A percentile compares a stretch with the other conserved stretches of the same genome.
Conservation (phyloP, 2,113 vertebrate species). For the Antennarius striatus region DNA sequence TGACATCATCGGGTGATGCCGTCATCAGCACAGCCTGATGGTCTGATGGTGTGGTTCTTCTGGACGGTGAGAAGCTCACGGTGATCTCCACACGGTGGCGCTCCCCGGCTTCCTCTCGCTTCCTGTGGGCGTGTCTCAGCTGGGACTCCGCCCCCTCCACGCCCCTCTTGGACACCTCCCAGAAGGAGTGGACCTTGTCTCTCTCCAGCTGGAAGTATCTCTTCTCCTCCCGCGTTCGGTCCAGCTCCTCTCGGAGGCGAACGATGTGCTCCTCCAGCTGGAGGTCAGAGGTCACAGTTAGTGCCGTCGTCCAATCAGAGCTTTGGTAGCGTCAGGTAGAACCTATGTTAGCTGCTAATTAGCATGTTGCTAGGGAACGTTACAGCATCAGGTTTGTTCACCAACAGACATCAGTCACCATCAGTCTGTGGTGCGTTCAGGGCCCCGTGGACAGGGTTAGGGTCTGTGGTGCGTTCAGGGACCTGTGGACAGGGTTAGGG, state of each 20-base stretch:
- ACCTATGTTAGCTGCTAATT: no score
- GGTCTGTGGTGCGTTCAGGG: no score
- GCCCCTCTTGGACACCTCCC: constrained; percentile 51
- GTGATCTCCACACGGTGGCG: constrained; percentile 64
- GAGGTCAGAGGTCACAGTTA: not conserved
- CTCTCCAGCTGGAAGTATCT: constrained; percentile 67
- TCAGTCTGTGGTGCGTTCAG: no score
- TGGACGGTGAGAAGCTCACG: constrained; percentile 27
- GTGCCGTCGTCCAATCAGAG: not conserved
- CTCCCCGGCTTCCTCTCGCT: constrained; percentile 54
- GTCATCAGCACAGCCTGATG: not conserved
- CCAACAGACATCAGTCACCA: no score
- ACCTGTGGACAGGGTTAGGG: no score
- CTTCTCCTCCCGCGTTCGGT: constrained; percentile 59
- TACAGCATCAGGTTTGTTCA: not conserved
- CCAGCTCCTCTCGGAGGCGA: constrained; percentile 64
- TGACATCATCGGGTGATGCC: no score
- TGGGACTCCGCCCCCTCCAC: constrained; percentile 36
- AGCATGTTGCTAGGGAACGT: no score
- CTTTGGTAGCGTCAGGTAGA: no score
- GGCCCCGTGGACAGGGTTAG: no score
- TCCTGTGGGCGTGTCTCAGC: constrained; percentile 33
- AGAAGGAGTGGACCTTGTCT: constrained; percentile 52
- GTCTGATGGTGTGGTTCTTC: no score
- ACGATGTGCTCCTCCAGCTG: constrained; percentile 69